Base-by-base conservation (phyloP, 2,888 invertebrate genomes). In the Cremastinae sp. region DNA sequence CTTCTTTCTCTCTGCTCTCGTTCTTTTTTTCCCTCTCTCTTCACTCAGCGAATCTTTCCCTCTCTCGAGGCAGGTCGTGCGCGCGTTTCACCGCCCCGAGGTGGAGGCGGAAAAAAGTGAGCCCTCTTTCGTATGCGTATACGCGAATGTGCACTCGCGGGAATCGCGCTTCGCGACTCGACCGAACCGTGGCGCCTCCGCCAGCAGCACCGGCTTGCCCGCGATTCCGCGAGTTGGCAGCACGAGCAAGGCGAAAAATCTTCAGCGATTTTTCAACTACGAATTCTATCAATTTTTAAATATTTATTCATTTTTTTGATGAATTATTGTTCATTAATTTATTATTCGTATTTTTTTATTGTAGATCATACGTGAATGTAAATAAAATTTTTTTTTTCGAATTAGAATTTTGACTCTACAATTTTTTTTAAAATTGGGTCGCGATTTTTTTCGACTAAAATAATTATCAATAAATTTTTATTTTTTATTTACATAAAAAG, bases 171-270 rank as follows among this genome's bases (percentile, higher is more conserved):
- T 78, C 78, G 35, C 56, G 22, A 55, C 62, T 53, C 58, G 49
- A 41, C 78, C 80, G 75, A 64, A 18, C 62, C 22, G 79, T 74
- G 78, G 71, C 79, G 81, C 78, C 80, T 78, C 79, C 56, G 66
- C 71, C 76, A 75, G 65, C 53, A 45, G 47, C 53, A 70, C 74
- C 45, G 43, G 62, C 70, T 82, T 83, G 68, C 49, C 56, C 58
- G 66, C 47, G 41, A 45, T 49, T 61, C 83, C 88, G 82, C 76
- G 75, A 89, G 89, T 82, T 87, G 85, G 88, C 89, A 89, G 89
- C 89, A 90, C 88, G 80, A 81, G 86, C 84, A 88, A 84, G 89
- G 87, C 83, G 66, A 47, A 47, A 65, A 58, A 20, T 12, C 1
- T 5, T 16, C 18, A 37, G 35, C 10, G 43, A 41, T 45, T n/a